Conservation (phyloP, 2,797 vertebrate genomes). For the Neoniphon sammara region DNA sequence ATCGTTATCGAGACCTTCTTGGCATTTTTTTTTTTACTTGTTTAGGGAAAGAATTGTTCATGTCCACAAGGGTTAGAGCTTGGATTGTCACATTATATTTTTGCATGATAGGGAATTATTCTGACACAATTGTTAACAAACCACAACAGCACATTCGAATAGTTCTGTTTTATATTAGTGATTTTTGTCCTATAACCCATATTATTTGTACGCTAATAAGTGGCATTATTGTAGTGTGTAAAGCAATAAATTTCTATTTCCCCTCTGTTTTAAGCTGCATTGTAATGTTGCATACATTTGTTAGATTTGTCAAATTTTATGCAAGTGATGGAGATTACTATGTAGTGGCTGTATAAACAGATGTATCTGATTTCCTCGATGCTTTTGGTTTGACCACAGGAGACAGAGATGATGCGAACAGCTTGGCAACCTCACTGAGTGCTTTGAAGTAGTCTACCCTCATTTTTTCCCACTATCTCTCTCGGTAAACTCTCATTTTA, state of each 20-base stretch:
- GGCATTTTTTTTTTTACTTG: too few species aligned
- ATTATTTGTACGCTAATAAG: background rate
- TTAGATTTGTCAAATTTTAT: conserved; percentile 6
- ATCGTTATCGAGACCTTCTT: too few species aligned
- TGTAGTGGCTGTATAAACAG: conserved; percentile 51
- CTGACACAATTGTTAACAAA: background rate
- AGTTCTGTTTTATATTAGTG: too few species aligned
- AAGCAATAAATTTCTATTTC: background rate
- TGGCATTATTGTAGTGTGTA: background rate
- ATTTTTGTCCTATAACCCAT: too few species aligned
- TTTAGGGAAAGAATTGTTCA: background rate
- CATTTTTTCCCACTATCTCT: conserved; percentile 58
- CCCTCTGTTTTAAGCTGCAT: background rate
- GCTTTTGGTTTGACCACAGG: conserved; percentile 66
- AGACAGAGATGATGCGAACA: conserved; percentile 72
- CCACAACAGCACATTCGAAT: background rate
- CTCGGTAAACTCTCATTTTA: conserved; percentile 62
- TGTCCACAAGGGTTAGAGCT: background rate
- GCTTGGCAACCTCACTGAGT: conserved; percentile 74
- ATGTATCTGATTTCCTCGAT: conserved; percentile 62
- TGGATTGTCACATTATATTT: background rate
- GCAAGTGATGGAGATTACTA: conserved; percentile 27
- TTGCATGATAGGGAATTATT: background rate
- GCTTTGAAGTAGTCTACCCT: conserved; percentile 78
- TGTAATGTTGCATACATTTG: background rate